Evolutionary conservation across 1,140 invertebrate species (phyloP), one percentile per base, ranked within the genome.

Genomic region (Teleogryllus occipitalis): DNA sequence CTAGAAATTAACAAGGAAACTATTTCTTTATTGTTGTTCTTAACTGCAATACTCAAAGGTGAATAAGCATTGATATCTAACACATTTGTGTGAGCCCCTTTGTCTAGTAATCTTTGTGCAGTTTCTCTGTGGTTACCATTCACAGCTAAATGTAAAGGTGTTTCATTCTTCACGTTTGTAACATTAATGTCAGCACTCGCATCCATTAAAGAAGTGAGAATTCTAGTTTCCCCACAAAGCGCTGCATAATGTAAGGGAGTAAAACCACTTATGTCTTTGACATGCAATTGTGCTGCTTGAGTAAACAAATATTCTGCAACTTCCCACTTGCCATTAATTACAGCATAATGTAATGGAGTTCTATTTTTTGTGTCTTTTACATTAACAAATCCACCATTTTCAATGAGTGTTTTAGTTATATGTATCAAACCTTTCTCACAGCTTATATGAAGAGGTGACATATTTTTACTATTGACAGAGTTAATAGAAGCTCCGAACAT

Each of bases 71-170:
- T 65, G 0, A 3, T 14, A 65, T 18, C 18, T 18, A 14, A 14
- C 2, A 65, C 54, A 7, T 65, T 65, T 14, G 18, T 7, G 0
- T 65, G 0, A 18, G 54, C 54, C 18, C 54, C 54, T 15, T 75
- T 84, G 8, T 84, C 83, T n/a, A 90, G 27, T 14, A 90, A 79
- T 0, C 84, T 82, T 76, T 87, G 83, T 7, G 87, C 87, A 14
- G 89, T 86, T 49, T 87, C 85, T 48, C 83, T 82, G 78, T 89
- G 86, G 3, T 85, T 86, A 80, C 87, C 87, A 81, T 86, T 86
- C 80, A 87, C 87, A 48, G 89, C 54, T 65, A 65, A 10, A 65
- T 65, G 54, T 18, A 65, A 65, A 14, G 54, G 54, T 18, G 54
- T 65, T 18, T 14, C 18, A 18, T 18, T 18, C 10, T 65, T 18